Evolutionary conservation across 2,888 invertebrate genomes (phyloP).

Genomic region (Hanleya hanleyi): DNA sequence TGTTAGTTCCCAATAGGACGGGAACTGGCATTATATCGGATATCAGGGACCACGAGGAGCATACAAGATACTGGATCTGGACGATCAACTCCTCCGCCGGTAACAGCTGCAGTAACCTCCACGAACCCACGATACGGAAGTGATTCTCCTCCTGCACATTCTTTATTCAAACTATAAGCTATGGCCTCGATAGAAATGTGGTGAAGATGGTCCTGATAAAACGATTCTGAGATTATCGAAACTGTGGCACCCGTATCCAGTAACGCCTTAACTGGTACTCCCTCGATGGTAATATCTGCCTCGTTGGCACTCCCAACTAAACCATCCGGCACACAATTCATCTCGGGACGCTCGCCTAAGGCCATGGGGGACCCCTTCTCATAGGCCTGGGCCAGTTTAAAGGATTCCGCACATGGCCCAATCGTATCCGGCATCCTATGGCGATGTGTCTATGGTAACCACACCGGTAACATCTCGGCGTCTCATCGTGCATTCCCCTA

Average conservation of each 20-base stretch:
- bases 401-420: not conserved
- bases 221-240: not conserved
- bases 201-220: not conserved
- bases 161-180: not conserved
- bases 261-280: not conserved
- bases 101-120: not conserved
- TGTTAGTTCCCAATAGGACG: not conserved
- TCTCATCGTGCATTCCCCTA: not conserved
- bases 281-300: not conserved
- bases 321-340: not conserved
- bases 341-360: not conserved
- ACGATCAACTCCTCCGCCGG: not conserved
- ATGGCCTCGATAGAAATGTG: not conserved
- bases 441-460: not conserved
- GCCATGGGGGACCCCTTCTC: not conserved
- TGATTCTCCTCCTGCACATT: constrained; percentile 6
- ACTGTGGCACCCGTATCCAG: constrained; percentile 2
- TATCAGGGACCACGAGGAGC: not conserved
- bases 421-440: not conserved
- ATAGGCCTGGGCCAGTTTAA: constrained; percentile 2
- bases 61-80: not conserved
- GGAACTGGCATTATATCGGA: not conserved
- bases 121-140: not conserved
- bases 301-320: constrained; percentile 3
- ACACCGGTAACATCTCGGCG: not conserved